A percentile compares a stretch with the other conserved stretches of the same genome.
These are phyloP conservation scores for Lingula anatina DNA, from an alignment of 2,888 invertebrate genomes.

Conservation along the genomic window DNA sequence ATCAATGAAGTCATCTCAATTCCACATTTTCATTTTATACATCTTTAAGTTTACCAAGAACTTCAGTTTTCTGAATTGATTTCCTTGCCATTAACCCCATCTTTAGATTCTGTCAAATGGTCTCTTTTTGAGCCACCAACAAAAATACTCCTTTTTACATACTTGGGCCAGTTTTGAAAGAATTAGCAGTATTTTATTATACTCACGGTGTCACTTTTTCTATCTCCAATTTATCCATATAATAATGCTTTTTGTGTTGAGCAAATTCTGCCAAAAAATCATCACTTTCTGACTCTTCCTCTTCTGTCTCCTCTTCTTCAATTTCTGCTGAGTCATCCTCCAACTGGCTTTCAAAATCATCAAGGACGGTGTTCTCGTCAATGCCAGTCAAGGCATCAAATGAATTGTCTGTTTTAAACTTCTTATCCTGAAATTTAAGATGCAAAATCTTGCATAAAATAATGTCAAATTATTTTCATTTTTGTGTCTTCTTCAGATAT, in stretches of 20 bases:
- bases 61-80: no score
- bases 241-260: slow-evolving; percentile 84
- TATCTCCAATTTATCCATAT: slow-evolving; percentile 82
- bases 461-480: background rate
- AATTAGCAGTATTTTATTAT: no score
- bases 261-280: slow-evolving; percentile 65
- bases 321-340: slow-evolving; percentile 1
- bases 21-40: no score
- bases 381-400: background rate
- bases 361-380: slow-evolving; percentile 3
- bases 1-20: no score
- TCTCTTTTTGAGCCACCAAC: no score
- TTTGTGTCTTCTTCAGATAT: background rate
- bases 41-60: no score
- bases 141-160: no score
- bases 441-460: background rate
- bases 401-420: background rate
- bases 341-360: no score
- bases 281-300: slow-evolving; percentile 24
- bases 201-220: slow-evolving; percentile 74
- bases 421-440: background rate
- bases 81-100: no score
- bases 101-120: no score
- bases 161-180: no score
- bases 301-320: slow-evolving; percentile 4